Evolutionary conservation across 2,888 invertebrate species (phyloP), one percentile per base, ranked within the genome.

Genomic region (Pardosa pseudoannulata): DNA sequence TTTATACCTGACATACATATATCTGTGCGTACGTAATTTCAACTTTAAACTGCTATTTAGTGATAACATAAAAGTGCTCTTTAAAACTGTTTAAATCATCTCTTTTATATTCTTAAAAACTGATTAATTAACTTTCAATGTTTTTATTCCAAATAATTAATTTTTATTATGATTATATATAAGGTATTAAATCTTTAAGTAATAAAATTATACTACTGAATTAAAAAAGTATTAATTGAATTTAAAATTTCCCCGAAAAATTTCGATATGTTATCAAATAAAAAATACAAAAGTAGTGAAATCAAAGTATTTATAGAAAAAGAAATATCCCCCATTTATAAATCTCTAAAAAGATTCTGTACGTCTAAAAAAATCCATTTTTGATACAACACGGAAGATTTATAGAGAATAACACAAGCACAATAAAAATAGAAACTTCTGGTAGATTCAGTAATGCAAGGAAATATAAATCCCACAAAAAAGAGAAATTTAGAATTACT

Each of bases 401-500:
- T 46, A 36, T 31, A 19, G 23, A n/a, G 23, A 56, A 23, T 23
- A 56, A 56, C 56, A 19, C 3, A 56, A 56, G 23, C 3, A 56
- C 2, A 56, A 56, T 56, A 56, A 56, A 56, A 23, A 19, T 5
- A 5, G 3, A 56, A 56, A 23, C 36, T 36, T 62, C 62, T 27
- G 23, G 27, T n/a, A 9, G 23, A 65, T 29, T 13, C 6, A 28
- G 41, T 16, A 28, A 46, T 16, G 16, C 23, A 23, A 71, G 23
- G 46, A 71, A 46, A 46, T 39, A 39, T 71, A 71, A 71, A 27
- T 28, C 71, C 50, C 7, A 31, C 13, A n/a, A 31, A 65, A 65
- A 65, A 13, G 23, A 31, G 74, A 50, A 75, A 83, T 71, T 72
- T n/a, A 27, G 82, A 83, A 83, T 76, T 70, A 76, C 82, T 83